Evolutionary conservation across 2,888 invertebrate genomes (phyloP).

Genomic region (Drosophila vallismaia): DNA sequence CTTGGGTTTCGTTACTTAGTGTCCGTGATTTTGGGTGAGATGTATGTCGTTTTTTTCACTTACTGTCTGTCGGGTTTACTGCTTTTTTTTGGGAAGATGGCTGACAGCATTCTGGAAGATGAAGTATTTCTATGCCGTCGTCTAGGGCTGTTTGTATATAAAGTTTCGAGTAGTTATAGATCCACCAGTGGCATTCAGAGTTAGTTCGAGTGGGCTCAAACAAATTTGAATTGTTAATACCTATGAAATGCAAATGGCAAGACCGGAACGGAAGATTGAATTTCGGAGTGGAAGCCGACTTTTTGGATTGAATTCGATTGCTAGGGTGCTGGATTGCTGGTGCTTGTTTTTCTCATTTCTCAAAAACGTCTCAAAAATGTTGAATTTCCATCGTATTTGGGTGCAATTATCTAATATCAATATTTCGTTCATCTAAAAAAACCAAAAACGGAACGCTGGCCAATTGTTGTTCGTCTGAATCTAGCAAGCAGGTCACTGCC

Average conservation of each 20-base stretch:
- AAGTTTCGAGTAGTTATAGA: slow-evolving; percentile 26
- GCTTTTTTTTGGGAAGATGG: slow-evolving; percentile 39
- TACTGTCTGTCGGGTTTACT: slow-evolving; percentile 42
- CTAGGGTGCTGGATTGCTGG: slow-evolving; percentile 7
- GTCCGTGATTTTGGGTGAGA: slow-evolving; percentile 43
- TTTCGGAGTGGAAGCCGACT: slow-evolving; percentile 60
- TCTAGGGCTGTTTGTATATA: slow-evolving; percentile 22
- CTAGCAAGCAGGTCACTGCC: slow-evolving; percentile 53
- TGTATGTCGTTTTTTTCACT: slow-evolving; percentile 29
- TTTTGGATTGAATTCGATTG: slow-evolving; percentile 8
- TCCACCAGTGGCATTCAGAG: slow-evolving; percentile 74
- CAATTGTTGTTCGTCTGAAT: slow-evolving; percentile 56
- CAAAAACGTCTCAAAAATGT: slow-evolving; percentile 45
- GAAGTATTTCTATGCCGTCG: slow-evolving; percentile 39
- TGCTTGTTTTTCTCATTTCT: slow-evolving; percentile 24
- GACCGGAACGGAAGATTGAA: slow-evolving; percentile 61
- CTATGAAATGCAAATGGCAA: slow-evolving; percentile 47
- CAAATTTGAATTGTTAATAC: slow-evolving; percentile 15
- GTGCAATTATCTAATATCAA: slow-evolving; percentile 69
- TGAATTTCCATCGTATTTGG: slow-evolving; percentile 31
- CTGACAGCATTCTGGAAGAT: slow-evolving; percentile 58
- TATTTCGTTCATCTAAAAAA: slow-evolving; percentile 39
- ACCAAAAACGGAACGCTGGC: slow-evolving; percentile 56
- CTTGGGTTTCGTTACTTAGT: slow-evolving; percentile 59
- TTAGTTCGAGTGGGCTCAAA: slow-evolving; percentile 54